These are phyloP conservation scores for Elephantulus edwardii DNA, from an alignment of 2,113 vertebrate genomes.

Conservation along the genomic window DNA sequence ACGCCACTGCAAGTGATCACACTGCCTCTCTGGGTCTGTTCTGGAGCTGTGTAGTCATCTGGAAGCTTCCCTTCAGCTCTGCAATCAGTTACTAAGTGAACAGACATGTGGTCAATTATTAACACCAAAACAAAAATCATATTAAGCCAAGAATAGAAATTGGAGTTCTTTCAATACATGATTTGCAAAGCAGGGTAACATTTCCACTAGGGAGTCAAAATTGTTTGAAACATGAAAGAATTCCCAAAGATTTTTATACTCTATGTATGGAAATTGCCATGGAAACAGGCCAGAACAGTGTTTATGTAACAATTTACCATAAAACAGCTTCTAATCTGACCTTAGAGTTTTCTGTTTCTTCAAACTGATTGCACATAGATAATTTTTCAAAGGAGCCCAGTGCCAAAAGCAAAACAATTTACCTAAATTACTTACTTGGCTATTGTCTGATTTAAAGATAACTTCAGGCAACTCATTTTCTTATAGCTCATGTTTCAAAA, in stretches of 20 bases:
- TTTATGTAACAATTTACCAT: neutral
- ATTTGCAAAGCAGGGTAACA: neutral
- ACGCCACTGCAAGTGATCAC: neutral
- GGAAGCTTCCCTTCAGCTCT: neutral
- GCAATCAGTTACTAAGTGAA: neutral
- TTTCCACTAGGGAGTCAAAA: neutral
- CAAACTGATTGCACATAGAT: neutral
- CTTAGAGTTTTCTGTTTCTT: neutral
- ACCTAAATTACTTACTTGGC: neutral
- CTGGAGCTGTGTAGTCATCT: neutral
- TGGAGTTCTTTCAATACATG: neutral
- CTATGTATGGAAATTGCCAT: neutral
- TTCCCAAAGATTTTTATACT: neutral
- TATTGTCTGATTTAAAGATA: neutral
- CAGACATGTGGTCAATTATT: neutral
- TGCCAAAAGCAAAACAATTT: neutral
- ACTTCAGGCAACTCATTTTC: neutral
- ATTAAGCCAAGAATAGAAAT: neutral
- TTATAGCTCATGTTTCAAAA: neutral
- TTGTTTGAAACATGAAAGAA: neutral
- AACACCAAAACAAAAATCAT: neutral
- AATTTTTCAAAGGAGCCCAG: neutral
- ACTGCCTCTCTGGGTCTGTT: neutral
- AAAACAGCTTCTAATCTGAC: neutral
- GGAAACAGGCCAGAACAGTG: neutral